These are phyloP conservation scores for Phoeniculus purpureus DNA, from an alignment of 2,797 vertebrate species.

Conservation along the genomic window DNA sequence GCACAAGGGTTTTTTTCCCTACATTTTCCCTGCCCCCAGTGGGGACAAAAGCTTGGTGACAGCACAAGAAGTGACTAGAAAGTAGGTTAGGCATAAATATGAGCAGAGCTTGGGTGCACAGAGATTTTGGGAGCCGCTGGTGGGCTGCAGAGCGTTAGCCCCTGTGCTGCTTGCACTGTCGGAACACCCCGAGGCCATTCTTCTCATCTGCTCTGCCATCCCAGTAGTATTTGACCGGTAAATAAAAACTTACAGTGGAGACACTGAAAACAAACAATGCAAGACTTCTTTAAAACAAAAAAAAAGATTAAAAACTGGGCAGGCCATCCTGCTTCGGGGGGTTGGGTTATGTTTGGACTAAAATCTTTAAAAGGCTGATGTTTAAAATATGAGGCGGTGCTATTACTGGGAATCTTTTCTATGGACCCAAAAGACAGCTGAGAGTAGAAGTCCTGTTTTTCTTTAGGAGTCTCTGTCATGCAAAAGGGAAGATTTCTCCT, in stretches of 20 bases:
- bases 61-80: constrained; percentile 34
- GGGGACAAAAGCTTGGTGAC: neutral
- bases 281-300: neutral
- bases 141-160: neutral
- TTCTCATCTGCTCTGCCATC: neutral
- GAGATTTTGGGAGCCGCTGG: neutral
- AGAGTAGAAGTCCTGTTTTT: neutral
- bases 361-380: neutral
- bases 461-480: neutral
- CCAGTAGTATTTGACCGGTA: neutral
- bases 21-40: constrained; percentile 31
- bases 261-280: neutral
- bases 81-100: constrained; percentile 62
- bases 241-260: neutral
- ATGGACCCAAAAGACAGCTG: neutral
- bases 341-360: neutral
- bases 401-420: neutral
- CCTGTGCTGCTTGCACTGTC: fast-evolving
- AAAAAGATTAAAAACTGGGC: neutral
- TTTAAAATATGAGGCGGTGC: neutral
- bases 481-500: neutral
- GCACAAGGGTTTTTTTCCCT: neutral
- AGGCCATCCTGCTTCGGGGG: neutral
- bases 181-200: neutral
- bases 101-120: neutral